Conservation (phyloP, 35 echinoderm and acorn worm genomes). For the Diadema setosum region DNA sequence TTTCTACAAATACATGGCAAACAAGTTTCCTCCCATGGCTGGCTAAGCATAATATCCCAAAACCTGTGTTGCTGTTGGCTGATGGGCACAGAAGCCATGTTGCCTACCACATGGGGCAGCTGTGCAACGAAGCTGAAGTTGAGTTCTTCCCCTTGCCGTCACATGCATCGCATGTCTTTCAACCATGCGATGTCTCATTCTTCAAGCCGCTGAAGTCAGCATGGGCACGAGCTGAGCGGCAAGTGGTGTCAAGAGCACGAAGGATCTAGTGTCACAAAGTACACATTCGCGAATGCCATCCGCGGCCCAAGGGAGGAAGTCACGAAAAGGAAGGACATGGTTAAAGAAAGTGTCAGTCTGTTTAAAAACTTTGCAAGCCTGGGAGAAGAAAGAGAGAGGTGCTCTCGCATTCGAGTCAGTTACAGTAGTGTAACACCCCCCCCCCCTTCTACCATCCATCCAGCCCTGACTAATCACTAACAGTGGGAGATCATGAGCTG, state of each 20-base stretch:
- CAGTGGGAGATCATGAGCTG: too few species aligned
- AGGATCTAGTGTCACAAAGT: not conserved
- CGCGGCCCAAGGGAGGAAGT: not conserved
- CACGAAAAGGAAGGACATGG: not conserved
- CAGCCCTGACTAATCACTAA: too few species aligned
- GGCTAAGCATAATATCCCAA: not conserved
- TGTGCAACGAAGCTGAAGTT: not conserved
- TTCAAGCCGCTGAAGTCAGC: not conserved
- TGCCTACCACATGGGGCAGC: not conserved
- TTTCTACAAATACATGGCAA: slow-evolving; percentile 14
- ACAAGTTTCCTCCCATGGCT: not conserved
- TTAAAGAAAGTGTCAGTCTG: too few species aligned
- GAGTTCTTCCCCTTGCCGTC: not conserved
- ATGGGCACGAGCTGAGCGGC: not conserved
- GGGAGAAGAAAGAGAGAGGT: too few species aligned
- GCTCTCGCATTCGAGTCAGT: too few species aligned
- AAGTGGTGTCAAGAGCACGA: not conserved
- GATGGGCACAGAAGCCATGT: not conserved
- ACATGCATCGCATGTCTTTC: not conserved
- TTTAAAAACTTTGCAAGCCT: too few species aligned
- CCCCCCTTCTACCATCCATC: too few species aligned
- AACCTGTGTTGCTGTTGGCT: not conserved
- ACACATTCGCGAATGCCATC: not conserved
- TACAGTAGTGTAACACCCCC: too few species aligned
- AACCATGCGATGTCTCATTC: not conserved